Percentiles rank a stretch among this genome's conserved stretches.
Conservation (phyloP, 2,888 invertebrate species). For the Tiliacea aurago region DNA sequence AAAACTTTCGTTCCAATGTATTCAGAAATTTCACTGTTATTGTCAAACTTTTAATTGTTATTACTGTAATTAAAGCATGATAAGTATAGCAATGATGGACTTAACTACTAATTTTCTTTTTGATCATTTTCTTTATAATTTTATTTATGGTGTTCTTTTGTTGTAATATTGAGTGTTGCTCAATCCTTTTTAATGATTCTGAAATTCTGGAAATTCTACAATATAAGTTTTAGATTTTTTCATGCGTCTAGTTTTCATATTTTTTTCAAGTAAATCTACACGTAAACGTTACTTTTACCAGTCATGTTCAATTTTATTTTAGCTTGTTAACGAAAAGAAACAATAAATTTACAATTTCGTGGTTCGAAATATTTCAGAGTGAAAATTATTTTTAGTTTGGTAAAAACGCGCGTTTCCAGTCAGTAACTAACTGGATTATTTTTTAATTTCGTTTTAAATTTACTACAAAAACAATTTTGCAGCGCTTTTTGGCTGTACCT, state of each 20-base stretch:
- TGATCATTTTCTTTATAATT: constrained; percentile 10
- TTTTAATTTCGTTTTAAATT: constrained; percentile 28
- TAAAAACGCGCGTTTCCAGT: constrained; percentile 34
- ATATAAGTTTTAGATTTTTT: not conserved
- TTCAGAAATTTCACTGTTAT: constrained; percentile 58
- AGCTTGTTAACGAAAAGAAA: not conserved
- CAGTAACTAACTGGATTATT: constrained; percentile 27
- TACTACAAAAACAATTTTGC: not conserved
- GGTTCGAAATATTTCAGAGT: constrained; percentile 15
- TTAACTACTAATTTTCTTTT: constrained; percentile 20
- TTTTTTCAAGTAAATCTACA: not conserved
- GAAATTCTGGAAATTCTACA: not conserved
- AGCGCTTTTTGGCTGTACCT: not conserved
- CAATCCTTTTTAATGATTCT: not conserved
- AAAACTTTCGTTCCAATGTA: constrained; percentile 62
- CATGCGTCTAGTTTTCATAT: not conserved
- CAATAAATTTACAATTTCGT: constrained; percentile 3
- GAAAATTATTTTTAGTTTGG: constrained; percentile 38
- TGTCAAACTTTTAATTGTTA: constrained; percentile 65
- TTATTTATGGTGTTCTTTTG: not conserved
- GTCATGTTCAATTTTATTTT: not conserved
- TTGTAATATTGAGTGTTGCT: not conserved
- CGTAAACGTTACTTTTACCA: not conserved
- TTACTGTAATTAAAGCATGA: constrained; percentile 54
- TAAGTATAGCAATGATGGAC: constrained; percentile 38